Base-by-base conservation (phyloP, 2,888 invertebrate genomes). In the Ophion obscuratus region DNA sequence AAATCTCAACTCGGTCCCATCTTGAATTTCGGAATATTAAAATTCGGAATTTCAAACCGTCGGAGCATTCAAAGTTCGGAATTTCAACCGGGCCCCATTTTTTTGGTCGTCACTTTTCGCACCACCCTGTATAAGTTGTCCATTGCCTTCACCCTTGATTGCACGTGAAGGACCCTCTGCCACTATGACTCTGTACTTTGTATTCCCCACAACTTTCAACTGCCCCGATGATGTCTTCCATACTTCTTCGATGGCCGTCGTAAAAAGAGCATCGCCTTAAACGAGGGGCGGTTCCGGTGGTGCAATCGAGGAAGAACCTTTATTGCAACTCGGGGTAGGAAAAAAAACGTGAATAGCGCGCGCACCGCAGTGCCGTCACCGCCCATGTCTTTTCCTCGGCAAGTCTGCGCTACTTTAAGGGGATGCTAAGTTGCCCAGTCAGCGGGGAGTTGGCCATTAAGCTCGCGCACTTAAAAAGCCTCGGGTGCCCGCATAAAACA, bases 161-260 rank as follows among this genome's bases (percentile, higher is more conserved):
- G 88, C 87, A 85, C 81, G 67, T 77, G 76, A 85, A 47, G 85
- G 85, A 83, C 20, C 81, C 71, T 81, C 53, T 75, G 78, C 87
- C 87, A 89, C 88, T 89, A 88, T 86, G 88, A 90, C 88, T 24
- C 64, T 88, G 88, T 90, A 92, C 91, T 92, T 53, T 53, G 17
- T 91, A 91, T 91, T 93, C 92, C 91, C 91, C 91, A 91, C 91
- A 92, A 92, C 91, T 91, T 91, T 91, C 91, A 90, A 53, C 53
- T 17, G 90, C 84, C 68, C n/a, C 20, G 7, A 68, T 40, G 20
- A 73, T 83, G 53, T 66, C 27, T 44, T 66, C 71, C 76, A 53
- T 53, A 53, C 17, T 53, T 53, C 17, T 53, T 14, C 53, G 17
- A 53, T 53, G 53, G 76, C 62, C 70, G 57, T 82, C 81, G 71